A percentile compares a stretch with the other conserved stretches of the same genome.
phyloP scores from a whole-genome alignment of 2,113 vertebrate genomes.

The Dryoscopus gambensis region DNA sequence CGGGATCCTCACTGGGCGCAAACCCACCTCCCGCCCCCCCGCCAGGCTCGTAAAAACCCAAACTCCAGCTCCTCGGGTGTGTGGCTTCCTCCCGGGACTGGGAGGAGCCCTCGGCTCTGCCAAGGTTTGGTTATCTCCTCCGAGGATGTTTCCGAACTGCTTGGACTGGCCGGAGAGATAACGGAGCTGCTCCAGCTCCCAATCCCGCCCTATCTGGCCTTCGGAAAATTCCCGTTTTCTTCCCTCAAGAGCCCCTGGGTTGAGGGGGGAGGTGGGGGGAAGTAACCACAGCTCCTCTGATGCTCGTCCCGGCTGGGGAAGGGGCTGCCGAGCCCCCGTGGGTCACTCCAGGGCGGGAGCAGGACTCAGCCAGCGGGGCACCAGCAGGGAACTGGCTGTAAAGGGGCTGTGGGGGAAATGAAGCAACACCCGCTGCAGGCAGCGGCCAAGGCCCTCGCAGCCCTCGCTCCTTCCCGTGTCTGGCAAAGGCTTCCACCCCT shows the following conservation, averaged over 20 bases:
- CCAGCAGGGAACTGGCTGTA: fast-evolving
- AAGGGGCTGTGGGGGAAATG: not conserved
- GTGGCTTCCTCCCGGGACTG: not conserved
- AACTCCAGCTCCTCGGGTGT: not conserved
- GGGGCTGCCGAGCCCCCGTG: not conserved
- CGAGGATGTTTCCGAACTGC: not conserved
- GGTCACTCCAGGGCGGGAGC: not conserved
- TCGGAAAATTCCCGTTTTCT: not conserved
- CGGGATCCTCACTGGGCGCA: not conserved
- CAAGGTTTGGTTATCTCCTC: slow-evolving; percentile 13
- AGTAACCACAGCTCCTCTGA: fast-evolving
- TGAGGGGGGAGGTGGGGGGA: fast-evolving
- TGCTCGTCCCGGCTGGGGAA: not conserved
- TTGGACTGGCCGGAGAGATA: not conserved
- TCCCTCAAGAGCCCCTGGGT: not conserved
- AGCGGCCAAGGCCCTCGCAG: not conserved
- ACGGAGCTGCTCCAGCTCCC: not conserved
- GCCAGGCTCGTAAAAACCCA: not conserved
- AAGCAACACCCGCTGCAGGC: fast-evolving
- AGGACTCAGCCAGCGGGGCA: not conserved
- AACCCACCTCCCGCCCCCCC: not conserved
- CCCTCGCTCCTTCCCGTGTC: not conserved
- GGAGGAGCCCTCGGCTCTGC: not conserved
- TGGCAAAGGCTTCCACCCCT: fast-evolving
- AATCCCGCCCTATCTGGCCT: not conserved